These are phyloP conservation scores for Eremobia ochroleuca DNA, from an alignment of 2,888 invertebrate species.

Conservation along the genomic window DNA sequence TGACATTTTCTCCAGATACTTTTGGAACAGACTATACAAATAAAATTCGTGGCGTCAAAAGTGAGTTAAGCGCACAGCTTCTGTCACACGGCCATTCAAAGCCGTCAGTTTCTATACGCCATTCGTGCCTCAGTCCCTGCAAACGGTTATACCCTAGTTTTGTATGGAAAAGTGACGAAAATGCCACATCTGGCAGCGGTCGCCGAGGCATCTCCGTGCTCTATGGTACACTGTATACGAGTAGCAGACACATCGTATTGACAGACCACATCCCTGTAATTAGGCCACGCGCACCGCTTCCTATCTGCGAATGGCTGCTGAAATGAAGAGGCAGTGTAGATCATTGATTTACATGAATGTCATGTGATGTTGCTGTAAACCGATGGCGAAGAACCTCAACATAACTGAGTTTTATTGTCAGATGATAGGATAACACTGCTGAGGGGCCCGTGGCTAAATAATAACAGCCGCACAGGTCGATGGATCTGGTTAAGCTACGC, in stretches of 20 bases:
- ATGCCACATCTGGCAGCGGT: not conserved
- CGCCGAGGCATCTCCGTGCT: not conserved
- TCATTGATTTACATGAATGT: conserved; percentile 12
- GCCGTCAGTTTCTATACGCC: not conserved
- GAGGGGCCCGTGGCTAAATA: too few species aligned
- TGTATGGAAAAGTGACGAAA: not conserved
- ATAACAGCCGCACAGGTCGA: too few species aligned
- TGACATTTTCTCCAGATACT: not conserved
- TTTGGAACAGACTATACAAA: not conserved
- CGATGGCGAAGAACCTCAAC: too few species aligned
- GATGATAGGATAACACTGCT: too few species aligned
- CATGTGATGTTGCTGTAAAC: not conserved
- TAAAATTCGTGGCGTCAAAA: not conserved
- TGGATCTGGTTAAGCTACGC: too few species aligned
- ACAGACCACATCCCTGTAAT: conserved; percentile 45
- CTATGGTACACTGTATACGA: not conserved
- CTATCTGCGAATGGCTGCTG: conserved; percentile 14
- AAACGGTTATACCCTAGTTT: not conserved
- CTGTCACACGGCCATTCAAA: not conserved
- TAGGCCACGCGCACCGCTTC: conserved; percentile 33
- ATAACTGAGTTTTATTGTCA: too few species aligned
- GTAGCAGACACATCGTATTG: conserved; percentile 17
- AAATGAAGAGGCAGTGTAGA: conserved; percentile 13
- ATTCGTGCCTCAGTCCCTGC: too few species aligned
- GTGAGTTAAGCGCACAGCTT: not conserved